phyloP scores from a whole-genome alignment of 2,113 vertebrate species.

The Acanthisitta chloris region DNA sequence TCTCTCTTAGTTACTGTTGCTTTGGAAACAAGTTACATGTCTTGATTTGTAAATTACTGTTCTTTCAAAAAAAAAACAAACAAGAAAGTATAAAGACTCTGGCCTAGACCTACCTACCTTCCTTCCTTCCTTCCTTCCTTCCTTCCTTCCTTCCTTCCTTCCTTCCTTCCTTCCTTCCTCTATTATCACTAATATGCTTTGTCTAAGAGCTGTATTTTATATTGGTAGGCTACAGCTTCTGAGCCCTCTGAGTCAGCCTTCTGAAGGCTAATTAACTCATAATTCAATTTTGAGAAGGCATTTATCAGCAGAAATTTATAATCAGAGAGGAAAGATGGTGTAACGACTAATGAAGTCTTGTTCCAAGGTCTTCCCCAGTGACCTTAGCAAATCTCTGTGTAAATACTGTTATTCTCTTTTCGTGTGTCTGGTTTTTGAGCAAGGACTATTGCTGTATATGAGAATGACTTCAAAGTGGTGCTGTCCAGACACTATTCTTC shows the following conservation, averaged over 20 bases:
- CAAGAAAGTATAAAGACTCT: neutral
- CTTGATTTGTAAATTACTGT: neutral
- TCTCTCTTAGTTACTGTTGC: conserved; percentile 62
- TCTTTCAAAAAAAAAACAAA: neutral
- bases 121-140: neutral
- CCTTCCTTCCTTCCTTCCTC: neutral
- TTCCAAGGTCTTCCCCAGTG: neutral
- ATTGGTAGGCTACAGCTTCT: neutral
- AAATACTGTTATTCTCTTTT: neutral
- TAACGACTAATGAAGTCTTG: neutral
- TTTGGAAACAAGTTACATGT: conserved; percentile 59
- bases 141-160: neutral
- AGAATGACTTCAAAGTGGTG: neutral
- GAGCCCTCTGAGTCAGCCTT: neutral
- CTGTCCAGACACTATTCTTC: neutral
- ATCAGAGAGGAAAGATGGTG: neutral
- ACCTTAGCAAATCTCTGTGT: neutral
- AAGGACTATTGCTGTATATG: neutral
- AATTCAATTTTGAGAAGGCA: conserved; percentile 5
- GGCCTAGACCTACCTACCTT: neutral
- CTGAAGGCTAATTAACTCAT: conserved; percentile 17
- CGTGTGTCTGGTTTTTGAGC: neutral
- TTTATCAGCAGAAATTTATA: conserved; percentile 10
- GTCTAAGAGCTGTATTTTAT: neutral
- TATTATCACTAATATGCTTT: neutral